Percentiles rank a stretch among this genome's conserved stretches.
Evolutionary conservation across 2,113 vertebrate species (phyloP).

Genomic region (Sprattus sprattus): DNA sequence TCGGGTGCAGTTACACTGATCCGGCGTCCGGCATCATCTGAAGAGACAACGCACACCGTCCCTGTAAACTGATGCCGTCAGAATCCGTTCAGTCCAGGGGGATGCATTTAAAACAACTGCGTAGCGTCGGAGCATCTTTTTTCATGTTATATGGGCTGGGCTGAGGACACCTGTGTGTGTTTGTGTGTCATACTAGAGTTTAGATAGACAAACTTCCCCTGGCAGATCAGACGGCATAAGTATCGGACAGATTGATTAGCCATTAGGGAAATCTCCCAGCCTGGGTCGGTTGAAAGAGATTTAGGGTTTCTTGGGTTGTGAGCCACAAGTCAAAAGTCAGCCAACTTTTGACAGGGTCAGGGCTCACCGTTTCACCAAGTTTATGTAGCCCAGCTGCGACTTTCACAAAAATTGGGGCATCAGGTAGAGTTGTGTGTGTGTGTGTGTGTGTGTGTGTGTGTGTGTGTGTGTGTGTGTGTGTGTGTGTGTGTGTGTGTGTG

Average conservation of each 20-base stretch:
- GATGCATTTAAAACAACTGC: not conserved
- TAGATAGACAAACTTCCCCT: not conserved
- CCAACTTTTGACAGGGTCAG: too few species aligned
- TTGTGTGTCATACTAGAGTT: not conserved
- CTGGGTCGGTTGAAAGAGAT: not conserved
- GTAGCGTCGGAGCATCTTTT: not conserved
- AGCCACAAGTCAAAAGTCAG: too few species aligned
- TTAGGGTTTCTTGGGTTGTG: too few species aligned
- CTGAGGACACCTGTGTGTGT: not conserved
- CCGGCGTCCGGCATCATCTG: not conserved
- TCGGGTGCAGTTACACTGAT: not conserved
- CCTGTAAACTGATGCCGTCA: not conserved
- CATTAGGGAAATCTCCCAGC: not conserved
- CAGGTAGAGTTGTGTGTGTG: not conserved
- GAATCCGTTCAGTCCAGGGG: not conserved
- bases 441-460: constrained; percentile 7
- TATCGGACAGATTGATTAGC: not conserved
- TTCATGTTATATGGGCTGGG: not conserved
- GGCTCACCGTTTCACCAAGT: too few species aligned
- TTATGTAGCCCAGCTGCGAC: too few species aligned
- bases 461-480: not conserved
- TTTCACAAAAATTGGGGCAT: too few species aligned
- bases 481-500: constrained; percentile 4
- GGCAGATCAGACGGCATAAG: not conserved
- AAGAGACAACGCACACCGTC: not conserved